A percentile compares a stretch with the other conserved stretches of the same genome.
Conservation (phyloP, 2,797 vertebrate genomes). For the Acanthopagrus latus region DNA sequence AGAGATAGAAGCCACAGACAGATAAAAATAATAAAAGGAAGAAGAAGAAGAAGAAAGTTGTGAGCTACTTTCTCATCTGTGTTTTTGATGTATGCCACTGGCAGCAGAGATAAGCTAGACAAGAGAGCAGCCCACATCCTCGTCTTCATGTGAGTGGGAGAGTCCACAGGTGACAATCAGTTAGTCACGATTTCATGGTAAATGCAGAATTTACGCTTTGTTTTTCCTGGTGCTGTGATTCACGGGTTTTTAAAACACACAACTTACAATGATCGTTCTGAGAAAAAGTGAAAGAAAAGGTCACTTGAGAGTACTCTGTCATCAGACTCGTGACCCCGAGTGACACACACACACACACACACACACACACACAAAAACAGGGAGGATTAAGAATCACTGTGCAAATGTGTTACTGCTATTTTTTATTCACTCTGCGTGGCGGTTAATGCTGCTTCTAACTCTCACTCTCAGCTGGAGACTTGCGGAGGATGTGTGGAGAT, state of each 20-base stretch:
- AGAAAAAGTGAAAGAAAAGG: conserved; percentile 5
- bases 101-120: conserved; percentile 29
- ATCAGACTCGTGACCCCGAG: too few relatives aligned
- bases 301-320: neutral
- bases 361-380: too few relatives aligned
- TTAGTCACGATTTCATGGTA: conserved; percentile 41
- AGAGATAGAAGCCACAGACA: conserved; percentile 47
- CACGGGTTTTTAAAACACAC: neutral
- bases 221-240: conserved; percentile 27
- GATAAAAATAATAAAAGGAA: conserved; percentile 23
- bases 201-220: neutral
- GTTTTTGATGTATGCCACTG: conserved; percentile 34
- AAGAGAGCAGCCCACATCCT: conserved; percentile 38
- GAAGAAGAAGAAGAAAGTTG: neutral
- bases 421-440: too few relatives aligned
- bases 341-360: too few relatives aligned
- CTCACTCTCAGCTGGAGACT: too few relatives aligned
- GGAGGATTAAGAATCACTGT: neutral
- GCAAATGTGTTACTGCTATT: too few relatives aligned
- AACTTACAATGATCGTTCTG: neutral
- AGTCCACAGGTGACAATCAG: neutral
- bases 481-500: too few relatives aligned
- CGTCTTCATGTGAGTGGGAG: neutral
- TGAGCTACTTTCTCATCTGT: conserved; percentile 40
- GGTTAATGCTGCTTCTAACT: neutral